A percentile compares a stretch with the other conserved stretches of the same genome.
These are phyloP conservation scores for Antedon mediterranea DNA, from an alignment of 53 echinoderm and acorn worm species.

Conservation along the genomic window DNA sequence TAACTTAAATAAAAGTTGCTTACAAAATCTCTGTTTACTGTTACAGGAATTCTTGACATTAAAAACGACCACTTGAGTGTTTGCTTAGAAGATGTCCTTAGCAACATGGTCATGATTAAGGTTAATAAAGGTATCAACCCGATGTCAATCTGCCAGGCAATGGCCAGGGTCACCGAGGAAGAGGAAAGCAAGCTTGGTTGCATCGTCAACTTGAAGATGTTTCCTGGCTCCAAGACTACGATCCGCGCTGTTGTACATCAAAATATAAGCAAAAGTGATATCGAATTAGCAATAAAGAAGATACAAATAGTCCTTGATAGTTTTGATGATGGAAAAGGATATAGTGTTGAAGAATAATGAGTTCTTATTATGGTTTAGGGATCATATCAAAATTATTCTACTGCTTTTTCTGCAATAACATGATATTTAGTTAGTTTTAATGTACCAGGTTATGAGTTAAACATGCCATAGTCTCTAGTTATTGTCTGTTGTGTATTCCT, in stretches of 20 bases:
- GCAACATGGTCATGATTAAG: constrained; percentile 59
- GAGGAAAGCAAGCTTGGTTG: constrained; percentile 37
- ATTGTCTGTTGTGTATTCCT: no score
- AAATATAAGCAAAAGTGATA: constrained; percentile 42
- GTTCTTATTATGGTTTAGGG: no score
- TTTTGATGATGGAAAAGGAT: not conserved
- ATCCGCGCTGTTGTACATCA: constrained; percentile 51
- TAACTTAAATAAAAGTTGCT: no score
- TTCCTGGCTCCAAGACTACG: constrained; percentile 20
- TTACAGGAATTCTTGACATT: not conserved
- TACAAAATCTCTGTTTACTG: no score
- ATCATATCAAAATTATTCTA: no score
- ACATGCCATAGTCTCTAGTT: no score
- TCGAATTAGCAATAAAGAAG: constrained; percentile 52
- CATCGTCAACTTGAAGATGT: constrained; percentile 41
- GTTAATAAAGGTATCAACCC: constrained; percentile 37
- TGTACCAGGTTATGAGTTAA: no score
- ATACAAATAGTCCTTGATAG: not conserved
- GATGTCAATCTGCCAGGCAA: constrained; percentile 27
- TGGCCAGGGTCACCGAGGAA: constrained; percentile 29
- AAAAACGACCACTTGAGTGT: not conserved
- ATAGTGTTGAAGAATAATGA: not conserved
- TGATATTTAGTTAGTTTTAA: no score
- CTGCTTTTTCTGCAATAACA: no score
- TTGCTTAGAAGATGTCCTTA: constrained; percentile 21